Evolutionary conservation across 2,888 invertebrate genomes (phyloP).

Genomic region (Acronicta leporina): DNA sequence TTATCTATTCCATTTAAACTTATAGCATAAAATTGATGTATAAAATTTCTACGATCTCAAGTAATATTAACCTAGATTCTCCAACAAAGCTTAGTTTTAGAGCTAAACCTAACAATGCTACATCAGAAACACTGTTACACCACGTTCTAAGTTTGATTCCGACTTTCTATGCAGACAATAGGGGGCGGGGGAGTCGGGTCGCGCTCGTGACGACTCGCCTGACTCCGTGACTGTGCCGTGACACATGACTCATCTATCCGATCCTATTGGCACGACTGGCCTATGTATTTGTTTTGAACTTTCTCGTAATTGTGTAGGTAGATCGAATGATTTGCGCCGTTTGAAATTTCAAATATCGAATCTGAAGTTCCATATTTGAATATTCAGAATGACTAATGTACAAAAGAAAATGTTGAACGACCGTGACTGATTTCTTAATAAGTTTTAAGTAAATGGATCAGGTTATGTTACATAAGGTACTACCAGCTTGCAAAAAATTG

Average conservation of each 20-base stretch:
- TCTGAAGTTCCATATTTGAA: slow-evolving; percentile 6
- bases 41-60: not conserved
- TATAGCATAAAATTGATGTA: not conserved
- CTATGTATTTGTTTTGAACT: slow-evolving; percentile 56
- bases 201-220: slow-evolving; percentile 54
- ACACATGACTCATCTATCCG: slow-evolving; percentile 64
- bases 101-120: slow-evolving; percentile 21
- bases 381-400: not conserved
- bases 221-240: slow-evolving; percentile 45
- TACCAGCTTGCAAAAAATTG: too few relatives aligned
- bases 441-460: too few relatives aligned
- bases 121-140: slow-evolving; percentile 40
- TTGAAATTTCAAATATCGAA: slow-evolving; percentile 32
- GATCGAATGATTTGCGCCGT: slow-evolving; percentile 26
- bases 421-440: too few relatives aligned
- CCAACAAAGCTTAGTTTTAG: slow-evolving; percentile 4
- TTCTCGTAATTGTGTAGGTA: slow-evolving; percentile 38
- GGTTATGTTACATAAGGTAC: too few relatives aligned
- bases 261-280: slow-evolving; percentile 60
- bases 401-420: not conserved
- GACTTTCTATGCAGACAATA: slow-evolving; percentile 57
- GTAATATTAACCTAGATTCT: slow-evolving; percentile 1
- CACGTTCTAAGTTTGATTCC: slow-evolving; percentile 30
- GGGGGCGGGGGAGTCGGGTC: slow-evolving; percentile 58
- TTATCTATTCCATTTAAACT: not conserved